Evolutionary conservation across 2,888 invertebrate species (phyloP).

Genomic region (Philonicus albiceps): DNA sequence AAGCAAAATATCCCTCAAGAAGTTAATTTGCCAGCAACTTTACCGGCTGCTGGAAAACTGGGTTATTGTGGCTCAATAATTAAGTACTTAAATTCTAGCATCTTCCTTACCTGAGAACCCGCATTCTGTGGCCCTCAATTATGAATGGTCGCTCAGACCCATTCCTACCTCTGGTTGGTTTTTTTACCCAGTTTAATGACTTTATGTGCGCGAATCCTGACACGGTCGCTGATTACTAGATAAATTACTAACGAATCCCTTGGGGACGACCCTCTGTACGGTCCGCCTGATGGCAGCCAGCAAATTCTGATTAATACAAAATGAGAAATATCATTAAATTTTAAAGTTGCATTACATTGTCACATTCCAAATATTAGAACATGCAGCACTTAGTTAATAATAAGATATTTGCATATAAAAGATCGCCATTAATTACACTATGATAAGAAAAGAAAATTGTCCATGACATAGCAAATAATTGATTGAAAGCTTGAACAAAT

Average conservation of each 20-base stretch:
- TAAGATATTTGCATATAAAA: not conserved
- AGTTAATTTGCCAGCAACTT: not conserved
- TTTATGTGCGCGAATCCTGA: conserved; percentile 37
- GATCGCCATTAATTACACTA: not conserved
- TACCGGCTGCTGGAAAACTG: not conserved
- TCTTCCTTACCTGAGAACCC: not conserved
- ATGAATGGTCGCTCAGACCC: conserved; percentile 12
- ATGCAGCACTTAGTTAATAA: not conserved
- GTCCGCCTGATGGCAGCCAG: not conserved
- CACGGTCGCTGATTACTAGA: conserved; percentile 37
- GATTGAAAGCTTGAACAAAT: not conserved
- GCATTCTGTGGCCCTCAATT: conserved; percentile 5
- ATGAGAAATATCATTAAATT: conserved; percentile 24
- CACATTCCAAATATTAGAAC: not conserved
- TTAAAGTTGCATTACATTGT: conserved; percentile 26
- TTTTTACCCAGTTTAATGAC: conserved; percentile 19
- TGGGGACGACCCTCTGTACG: conserved; percentile 8
- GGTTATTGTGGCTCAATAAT: not conserved
- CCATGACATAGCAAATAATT: not conserved
- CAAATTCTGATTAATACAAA: conserved; percentile 39
- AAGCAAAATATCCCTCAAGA: not conserved
- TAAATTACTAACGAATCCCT: conserved; percentile 37
- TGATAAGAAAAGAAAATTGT: not conserved
- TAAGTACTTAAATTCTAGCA: not conserved
- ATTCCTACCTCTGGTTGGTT: not conserved